phyloP scores from a whole-genome alignment of 1,140 invertebrate genomes.

The Apis laboriosa region DNA sequence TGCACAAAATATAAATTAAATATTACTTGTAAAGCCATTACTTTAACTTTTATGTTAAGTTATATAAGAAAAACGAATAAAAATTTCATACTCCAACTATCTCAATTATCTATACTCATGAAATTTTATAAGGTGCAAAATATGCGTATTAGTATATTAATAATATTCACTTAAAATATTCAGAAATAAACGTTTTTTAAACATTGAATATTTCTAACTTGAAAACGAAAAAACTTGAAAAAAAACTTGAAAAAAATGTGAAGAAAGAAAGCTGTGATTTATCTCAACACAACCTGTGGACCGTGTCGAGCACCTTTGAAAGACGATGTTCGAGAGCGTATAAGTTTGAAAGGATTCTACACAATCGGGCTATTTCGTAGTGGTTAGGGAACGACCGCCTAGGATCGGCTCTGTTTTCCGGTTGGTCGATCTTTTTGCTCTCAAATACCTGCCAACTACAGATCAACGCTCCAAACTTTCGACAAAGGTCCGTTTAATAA shows the following conservation, averaged over 20 bases:
- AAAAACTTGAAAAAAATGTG: background rate
- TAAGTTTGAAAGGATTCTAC: slow-evolving; percentile 9
- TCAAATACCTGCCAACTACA: slow-evolving; percentile 23
- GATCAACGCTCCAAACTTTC: background rate
- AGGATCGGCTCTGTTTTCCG: slow-evolving; percentile 12
- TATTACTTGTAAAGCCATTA: background rate
- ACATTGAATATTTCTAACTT: background rate
- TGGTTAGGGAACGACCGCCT: background rate
- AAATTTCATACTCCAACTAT: background rate
- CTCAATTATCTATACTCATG: background rate
- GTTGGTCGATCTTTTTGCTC: slow-evolving; percentile 14
- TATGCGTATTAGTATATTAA: background rate
- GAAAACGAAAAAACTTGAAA: background rate
- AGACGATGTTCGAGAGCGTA: slow-evolving; percentile 1
- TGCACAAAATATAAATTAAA: background rate
- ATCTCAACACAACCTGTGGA: background rate
- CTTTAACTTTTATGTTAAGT: background rate
- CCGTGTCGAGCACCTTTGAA: background rate
- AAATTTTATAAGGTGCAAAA: background rate
- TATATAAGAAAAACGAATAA: background rate
- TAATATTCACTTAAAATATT: background rate
- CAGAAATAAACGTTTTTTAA: background rate
- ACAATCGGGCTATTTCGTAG: slow-evolving; percentile 22
- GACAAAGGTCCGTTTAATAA: background rate
- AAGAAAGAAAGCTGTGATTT: background rate